These are phyloP conservation scores for Ptilonorhynchus violaceus DNA, from an alignment of 2,113 vertebrate species.

Conservation along the genomic window DNA sequence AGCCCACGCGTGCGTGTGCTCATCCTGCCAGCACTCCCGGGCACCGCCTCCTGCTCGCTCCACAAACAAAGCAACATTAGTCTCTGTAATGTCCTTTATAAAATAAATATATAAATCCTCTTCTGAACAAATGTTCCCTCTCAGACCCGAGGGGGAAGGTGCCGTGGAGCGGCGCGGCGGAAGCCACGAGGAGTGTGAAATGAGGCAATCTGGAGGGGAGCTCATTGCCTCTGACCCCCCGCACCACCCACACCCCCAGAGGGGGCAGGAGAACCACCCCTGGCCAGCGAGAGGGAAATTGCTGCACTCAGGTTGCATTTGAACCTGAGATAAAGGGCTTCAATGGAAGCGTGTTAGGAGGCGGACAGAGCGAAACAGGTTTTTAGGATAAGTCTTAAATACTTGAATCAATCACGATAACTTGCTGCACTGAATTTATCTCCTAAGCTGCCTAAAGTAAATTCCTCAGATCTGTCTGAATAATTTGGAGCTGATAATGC, in stretches of 20 bases:
- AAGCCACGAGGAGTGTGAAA: not conserved
- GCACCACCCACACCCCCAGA: not conserved
- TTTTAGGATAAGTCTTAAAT: conserved; percentile 50
- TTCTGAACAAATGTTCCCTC: not conserved
- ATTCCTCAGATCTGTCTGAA: conserved; percentile 40
- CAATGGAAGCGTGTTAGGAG: not conserved
- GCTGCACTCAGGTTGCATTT: not conserved
- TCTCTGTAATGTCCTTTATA: not conserved
- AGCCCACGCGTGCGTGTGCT: not conserved
- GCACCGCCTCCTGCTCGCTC: not conserved
- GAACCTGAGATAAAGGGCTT: not conserved
- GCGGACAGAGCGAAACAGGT: not conserved
- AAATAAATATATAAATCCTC: not conserved
- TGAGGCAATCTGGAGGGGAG: not conserved
- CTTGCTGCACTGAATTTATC: conserved; percentile 38
- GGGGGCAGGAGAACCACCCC: not conserved
- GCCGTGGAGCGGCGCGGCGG: accelerated
- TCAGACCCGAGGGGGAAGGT: not conserved
- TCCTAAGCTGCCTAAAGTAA: conserved; percentile 47
- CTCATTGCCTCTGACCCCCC: not conserved
- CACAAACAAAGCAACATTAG: not conserved
- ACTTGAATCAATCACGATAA: conserved; percentile 21
- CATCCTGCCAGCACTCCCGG: not conserved
- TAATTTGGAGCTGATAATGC: conserved; percentile 42
- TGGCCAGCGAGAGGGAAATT: not conserved